phyloP scores from a whole-genome alignment of 2,797 vertebrate genomes.

The Limosa lapponica region DNA sequence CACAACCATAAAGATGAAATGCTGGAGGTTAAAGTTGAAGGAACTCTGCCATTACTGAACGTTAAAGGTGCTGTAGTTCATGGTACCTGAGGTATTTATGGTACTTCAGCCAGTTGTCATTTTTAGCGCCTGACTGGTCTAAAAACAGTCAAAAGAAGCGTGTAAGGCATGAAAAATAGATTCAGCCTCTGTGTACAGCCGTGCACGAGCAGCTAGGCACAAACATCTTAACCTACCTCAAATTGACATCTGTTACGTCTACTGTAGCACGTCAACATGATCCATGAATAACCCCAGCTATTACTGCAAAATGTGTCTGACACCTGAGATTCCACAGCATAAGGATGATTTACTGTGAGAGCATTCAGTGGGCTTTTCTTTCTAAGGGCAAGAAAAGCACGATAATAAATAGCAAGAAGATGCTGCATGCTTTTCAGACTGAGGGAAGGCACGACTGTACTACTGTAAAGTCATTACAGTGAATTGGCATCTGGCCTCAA shows the following conservation, averaged over 20 bases:
- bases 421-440: neutral
- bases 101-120: neutral
- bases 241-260: neutral
- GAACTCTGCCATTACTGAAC: neutral
- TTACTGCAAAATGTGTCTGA: slow-evolving; percentile 13
- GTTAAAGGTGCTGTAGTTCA: neutral
- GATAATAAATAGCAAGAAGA: neutral
- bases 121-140: neutral
- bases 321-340: slow-evolving; percentile 2
- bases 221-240: slow-evolving; percentile 1
- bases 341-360: neutral
- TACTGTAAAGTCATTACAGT: neutral
- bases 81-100: neutral
- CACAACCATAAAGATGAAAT: neutral
- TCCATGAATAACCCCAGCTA: neutral
- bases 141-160: neutral
- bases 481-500: neutral
- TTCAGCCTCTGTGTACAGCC: neutral
- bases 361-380: neutral
- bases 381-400: neutral
- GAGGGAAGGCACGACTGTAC: neutral
- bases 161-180: neutral
- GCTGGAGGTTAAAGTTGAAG: neutral
- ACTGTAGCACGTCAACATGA: neutral
- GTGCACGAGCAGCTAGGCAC: neutral